phyloP scores from a whole-genome alignment of 2,888 invertebrate genomes.

The Meandrusa payeni region DNA sequence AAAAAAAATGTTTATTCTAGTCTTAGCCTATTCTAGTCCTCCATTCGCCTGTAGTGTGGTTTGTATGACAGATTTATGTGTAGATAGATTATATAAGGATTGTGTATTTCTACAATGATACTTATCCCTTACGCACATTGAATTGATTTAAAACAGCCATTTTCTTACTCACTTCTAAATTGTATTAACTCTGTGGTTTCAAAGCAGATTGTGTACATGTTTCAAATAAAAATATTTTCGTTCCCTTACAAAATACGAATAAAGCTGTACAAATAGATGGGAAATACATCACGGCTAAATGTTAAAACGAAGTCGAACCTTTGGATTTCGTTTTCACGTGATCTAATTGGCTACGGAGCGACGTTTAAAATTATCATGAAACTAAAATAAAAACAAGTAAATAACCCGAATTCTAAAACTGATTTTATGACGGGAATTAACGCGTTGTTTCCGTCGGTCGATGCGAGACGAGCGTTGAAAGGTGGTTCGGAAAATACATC shows the following conservation, averaged over 20 bases:
- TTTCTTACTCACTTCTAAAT: too few relatives aligned
- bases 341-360: constrained; percentile 72
- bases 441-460: constrained; percentile 80
- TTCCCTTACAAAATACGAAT: neutral
- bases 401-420: constrained; percentile 80
- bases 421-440: constrained; percentile 81
- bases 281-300: constrained; percentile 12
- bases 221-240: neutral
- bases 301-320: constrained; percentile 27
- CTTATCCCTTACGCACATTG: too few relatives aligned
- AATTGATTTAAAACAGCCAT: too few relatives aligned
- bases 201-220: too few relatives aligned
- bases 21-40: too few relatives aligned
- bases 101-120: too few relatives aligned
- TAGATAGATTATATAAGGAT: too few relatives aligned
- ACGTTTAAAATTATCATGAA: constrained; percentile 76
- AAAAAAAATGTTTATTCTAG: too few relatives aligned
- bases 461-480: constrained; percentile 78
- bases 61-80: too few relatives aligned
- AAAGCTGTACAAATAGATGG: neutral
- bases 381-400: constrained; percentile 80
- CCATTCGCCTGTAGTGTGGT: too few relatives aligned
- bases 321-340: constrained; percentile 60
- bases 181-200: too few relatives aligned
- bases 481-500: constrained; percentile 74